phyloP scores from a whole-genome alignment of 2,888 invertebrate genomes.

The Tribolium freemani region DNA sequence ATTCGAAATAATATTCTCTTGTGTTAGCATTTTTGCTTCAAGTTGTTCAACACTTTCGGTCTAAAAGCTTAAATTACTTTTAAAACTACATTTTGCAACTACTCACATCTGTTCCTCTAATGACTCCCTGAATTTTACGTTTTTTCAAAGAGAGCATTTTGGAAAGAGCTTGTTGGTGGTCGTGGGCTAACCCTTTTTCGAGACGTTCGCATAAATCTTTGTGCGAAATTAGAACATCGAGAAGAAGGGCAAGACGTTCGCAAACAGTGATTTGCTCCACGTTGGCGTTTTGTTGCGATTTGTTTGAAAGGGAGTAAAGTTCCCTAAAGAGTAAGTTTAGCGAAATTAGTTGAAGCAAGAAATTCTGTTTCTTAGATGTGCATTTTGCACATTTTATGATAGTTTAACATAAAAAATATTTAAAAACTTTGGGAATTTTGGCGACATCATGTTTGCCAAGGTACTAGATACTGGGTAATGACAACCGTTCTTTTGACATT shows the following conservation, averaged over 20 bases:
- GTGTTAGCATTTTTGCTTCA: constrained; percentile 75
- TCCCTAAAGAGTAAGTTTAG: constrained; percentile 63
- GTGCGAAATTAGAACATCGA: constrained; percentile 72
- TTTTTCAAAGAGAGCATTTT: constrained; percentile 76
- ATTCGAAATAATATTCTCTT: constrained; percentile 75
- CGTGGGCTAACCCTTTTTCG: constrained; percentile 74
- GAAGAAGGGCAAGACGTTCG: constrained; percentile 70
- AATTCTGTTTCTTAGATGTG: too few species aligned
- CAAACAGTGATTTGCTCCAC: constrained; percentile 72
- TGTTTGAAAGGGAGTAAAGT: constrained; percentile 68
- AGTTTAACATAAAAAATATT: too few species aligned
- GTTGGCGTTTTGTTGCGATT: constrained; percentile 70
- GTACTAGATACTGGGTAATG: too few species aligned
- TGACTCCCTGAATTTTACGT: constrained; percentile 75
- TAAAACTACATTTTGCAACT: neutral
- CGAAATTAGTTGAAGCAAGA: neutral
- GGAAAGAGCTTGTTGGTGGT: constrained; percentile 74
- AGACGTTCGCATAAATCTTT: constrained; percentile 74
- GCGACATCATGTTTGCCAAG: too few species aligned
- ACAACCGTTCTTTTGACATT: too few species aligned
- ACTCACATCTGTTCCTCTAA: constrained; percentile 74
- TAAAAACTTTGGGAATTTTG: too few species aligned
- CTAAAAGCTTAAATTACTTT: constrained; percentile 59
- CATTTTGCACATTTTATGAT: too few species aligned
- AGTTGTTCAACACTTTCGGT: constrained; percentile 74